Conservation (phyloP, 2,113 vertebrate genomes). For the Pomatorhinus ruficollis region DNA sequence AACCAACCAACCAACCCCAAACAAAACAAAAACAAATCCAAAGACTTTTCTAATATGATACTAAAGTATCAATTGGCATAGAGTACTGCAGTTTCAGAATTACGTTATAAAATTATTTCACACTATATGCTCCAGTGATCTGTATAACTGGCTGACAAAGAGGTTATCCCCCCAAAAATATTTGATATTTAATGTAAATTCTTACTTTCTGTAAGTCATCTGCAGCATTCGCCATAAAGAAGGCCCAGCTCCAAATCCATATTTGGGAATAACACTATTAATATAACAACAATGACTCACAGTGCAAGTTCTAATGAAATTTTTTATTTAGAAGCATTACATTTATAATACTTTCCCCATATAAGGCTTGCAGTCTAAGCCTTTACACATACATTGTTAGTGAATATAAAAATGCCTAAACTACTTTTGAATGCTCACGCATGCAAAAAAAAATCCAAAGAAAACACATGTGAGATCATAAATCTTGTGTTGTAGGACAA, state of each 20-base stretch:
- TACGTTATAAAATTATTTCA: not conserved
- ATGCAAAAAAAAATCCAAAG: not conserved
- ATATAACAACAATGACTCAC: constrained; percentile 37
- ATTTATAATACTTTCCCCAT: not conserved
- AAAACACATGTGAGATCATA: not conserved
- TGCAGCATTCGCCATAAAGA: not conserved
- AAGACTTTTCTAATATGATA: not conserved
- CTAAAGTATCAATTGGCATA: not conserved
- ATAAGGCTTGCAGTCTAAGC: not conserved
- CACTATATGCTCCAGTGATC: not conserved
- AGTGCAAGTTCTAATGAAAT: not conserved
- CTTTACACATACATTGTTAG: not conserved
- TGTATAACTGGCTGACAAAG: not conserved
- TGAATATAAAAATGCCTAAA: not conserved
- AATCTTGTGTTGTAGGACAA: not conserved
- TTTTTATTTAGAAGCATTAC: not conserved
- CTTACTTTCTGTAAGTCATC: not conserved
- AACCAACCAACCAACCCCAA: not conserved
- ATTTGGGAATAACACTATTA: constrained; percentile 46
- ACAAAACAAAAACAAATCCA: not conserved
- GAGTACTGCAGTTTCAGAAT: not conserved
- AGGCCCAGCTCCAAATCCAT: not conserved
- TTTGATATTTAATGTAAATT: not conserved
- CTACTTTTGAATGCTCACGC: not conserved
- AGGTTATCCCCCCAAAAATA: not conserved